Percentiles rank a stretch among this genome's conserved stretches.
phyloP scores from a whole-genome alignment of 2,113 vertebrate genomes.

The Labeo rohita region DNA sequence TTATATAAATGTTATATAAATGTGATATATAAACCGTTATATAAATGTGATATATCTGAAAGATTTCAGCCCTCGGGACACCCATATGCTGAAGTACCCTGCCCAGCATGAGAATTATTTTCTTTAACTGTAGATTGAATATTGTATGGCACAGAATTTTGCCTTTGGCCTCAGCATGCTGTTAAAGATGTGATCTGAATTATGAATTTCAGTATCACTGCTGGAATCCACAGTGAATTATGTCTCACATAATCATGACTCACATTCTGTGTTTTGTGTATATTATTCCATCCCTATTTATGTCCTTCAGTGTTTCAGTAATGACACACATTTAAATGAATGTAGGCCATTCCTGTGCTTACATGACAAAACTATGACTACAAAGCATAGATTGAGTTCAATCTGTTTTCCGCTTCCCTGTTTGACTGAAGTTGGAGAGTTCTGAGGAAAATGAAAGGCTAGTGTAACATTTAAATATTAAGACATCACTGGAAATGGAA shows the following conservation, averaged over 20 bases:
- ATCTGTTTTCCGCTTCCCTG: background rate
- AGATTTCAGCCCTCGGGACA: background rate
- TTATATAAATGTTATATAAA: no score
- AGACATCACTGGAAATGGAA: background rate
- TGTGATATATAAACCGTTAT: background rate
- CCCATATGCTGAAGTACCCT: background rate
- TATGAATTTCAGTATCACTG: constrained; percentile 15
- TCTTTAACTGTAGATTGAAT: background rate
- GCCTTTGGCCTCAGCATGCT: constrained; percentile 12
- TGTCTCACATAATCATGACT: background rate
- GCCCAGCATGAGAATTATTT: constrained; percentile 25
- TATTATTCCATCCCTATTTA: background rate
- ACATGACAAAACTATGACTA: background rate
- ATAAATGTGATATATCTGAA: constrained; percentile 10
- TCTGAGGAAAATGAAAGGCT: background rate
- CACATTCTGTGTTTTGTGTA: background rate
- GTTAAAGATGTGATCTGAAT: constrained; percentile 22
- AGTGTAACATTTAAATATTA: background rate
- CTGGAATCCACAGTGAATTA: constrained; percentile 30
- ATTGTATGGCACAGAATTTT: constrained; percentile 14
- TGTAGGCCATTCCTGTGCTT: no score
- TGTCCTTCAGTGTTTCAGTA: background rate
- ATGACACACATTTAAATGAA: background rate
- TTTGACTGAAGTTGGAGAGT: background rate
- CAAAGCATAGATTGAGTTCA: background rate